Evolutionary conservation across 2,797 vertebrate species (phyloP), one percentile per base, ranked within the genome.

Genomic region (Acrocephalus scirpaceus): DNA sequence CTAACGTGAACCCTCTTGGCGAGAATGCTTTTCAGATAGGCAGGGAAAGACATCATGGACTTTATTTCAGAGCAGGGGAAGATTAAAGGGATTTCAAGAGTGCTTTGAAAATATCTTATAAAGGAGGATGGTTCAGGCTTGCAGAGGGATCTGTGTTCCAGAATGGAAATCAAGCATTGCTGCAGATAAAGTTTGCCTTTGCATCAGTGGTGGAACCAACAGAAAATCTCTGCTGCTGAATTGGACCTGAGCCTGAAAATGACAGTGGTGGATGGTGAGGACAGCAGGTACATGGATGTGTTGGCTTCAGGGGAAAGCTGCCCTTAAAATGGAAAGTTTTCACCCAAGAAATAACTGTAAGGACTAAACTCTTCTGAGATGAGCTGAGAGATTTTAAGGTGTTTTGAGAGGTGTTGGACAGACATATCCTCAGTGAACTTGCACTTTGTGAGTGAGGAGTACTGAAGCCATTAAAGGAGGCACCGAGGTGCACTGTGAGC

Each of bases 41-140:
- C 64, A 72, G 30, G 65, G 70, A 79, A 91, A 76, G 64, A 29
- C 76, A 92, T 26, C 30, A 6, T 22, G 80, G 77, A 72, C 77
- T 92, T 88, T 40, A 81, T 86, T 94, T 79, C 61, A 92, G 76
- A 92, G 66, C 64, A 82, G 45, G 20, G 57, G 42, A 82, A 95
- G 95, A 95, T 93, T 90, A 96, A 94, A 96, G 77, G 74, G 86
- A 79, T 94, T 94, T 94, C 32, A 36, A 88, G 47, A 6, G 23
- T 82, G n/a, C 83, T 92, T 95, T 94, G 90, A 92, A 94, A 96
- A 65, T 58, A 44, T 48, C 27, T 76, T 87, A 54, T 38, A 65
- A 72, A 38, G 61, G 45, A 88, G 48, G 47, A 74, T 58, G 29
- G 22, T 73, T 85, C 74, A 65, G 70, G 58, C 57, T 93, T 93